These are phyloP conservation scores for Crypturellus tataupa DNA, from an alignment of 2,797 vertebrate genomes.

Conservation along the genomic window DNA sequence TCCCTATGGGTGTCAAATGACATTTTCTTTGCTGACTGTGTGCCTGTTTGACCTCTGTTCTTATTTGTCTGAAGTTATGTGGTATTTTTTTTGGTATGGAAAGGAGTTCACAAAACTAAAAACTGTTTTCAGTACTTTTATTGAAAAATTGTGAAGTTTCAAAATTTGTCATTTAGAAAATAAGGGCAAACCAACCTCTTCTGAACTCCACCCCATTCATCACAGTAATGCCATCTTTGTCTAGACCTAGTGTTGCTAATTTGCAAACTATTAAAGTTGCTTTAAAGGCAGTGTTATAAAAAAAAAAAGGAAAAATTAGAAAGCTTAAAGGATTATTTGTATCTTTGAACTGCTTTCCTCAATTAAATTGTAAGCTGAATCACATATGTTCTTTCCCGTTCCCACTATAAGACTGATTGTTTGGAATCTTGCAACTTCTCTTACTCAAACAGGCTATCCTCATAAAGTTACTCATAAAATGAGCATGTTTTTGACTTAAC, in stretches of 20 bases:
- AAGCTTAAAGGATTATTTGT: neutral
- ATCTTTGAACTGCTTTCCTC: neutral
- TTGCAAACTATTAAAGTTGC: neutral
- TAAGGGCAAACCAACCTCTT: neutral
- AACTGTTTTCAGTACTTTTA: constrained; percentile 1
- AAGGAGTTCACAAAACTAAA: constrained; percentile 18
- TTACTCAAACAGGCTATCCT: neutral
- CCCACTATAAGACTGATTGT: neutral
- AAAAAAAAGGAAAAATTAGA: neutral
- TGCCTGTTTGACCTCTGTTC: constrained; percentile 41
- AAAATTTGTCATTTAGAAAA: neutral
- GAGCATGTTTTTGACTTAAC: neutral
- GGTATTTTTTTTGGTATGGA: constrained; percentile 1
- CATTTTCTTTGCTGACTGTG: constrained; percentile 57
- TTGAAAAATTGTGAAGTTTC: constrained; percentile 21
- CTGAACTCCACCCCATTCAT: neutral
- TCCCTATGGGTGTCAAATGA: constrained; percentile 36
- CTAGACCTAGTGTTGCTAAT: constrained; percentile 29
- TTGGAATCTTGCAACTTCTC: neutral
- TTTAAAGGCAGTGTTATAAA: neutral
- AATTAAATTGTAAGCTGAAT: neutral
- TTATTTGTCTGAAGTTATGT: constrained; percentile 16
- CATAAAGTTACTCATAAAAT: neutral
- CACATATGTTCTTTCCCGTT: neutral
- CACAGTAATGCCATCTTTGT: constrained; percentile 11